Percentiles rank a stretch among this genome's conserved stretches.
Conservation (phyloP, 2,797 vertebrate genomes). For the Dicrostonyx torquatus region DNA sequence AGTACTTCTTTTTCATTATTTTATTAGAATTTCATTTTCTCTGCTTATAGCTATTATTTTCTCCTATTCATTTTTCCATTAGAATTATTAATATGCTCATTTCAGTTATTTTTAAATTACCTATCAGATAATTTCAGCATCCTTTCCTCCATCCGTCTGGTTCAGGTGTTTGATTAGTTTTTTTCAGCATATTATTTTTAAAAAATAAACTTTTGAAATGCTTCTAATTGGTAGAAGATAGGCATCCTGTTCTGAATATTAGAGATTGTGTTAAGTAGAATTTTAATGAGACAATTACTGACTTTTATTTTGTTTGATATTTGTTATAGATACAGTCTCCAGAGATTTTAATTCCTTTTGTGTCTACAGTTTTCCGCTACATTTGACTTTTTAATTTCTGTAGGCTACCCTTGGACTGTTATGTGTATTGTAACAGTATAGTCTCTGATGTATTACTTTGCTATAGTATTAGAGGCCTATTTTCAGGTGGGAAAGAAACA, state of each 20-base stretch:
- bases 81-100: not conserved
- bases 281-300: not conserved
- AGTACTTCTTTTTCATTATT: not conserved
- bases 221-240: not conserved
- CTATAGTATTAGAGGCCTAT: not conserved
- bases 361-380: too few relatives aligned
- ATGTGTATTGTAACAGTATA: not conserved
- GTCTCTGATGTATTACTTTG: not conserved
- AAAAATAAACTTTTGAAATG: not conserved
- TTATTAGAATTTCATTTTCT: not conserved
- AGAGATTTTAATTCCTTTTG: not conserved
- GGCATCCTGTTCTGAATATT: not conserved
- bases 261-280: not conserved
- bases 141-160: not conserved
- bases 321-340: not conserved
- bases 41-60: not conserved
- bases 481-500: not conserved
- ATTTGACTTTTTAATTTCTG: not conserved
- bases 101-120: slow-evolving; percentile 21
- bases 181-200: not conserved
- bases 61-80: not conserved
- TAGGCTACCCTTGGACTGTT: not conserved
- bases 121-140: slow-evolving; percentile 20
- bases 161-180: not conserved
- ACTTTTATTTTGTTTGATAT: not conserved